Percentiles rank a stretch among this genome's conserved stretches.
These are phyloP conservation scores for Leptopilina clavipes DNA, from an alignment of 1,140 invertebrate genomes.

Conservation along the genomic window DNA sequence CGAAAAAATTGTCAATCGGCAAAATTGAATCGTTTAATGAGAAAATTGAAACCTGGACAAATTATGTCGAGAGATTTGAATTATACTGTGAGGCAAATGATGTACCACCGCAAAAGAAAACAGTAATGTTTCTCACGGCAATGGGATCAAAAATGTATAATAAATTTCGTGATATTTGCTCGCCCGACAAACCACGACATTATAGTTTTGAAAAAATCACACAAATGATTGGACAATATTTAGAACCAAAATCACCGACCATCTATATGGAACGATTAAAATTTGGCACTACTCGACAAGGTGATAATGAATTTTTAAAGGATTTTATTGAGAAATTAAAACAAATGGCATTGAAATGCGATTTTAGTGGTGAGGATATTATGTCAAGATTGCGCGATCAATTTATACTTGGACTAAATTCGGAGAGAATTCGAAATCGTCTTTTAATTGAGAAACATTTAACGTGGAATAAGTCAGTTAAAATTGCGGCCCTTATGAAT, in stretches of 20 bases:
- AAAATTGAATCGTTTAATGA: neutral
- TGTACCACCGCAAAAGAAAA: neutral
- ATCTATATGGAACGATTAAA: neutral
- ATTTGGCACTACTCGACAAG: neutral
- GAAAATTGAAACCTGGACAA: constrained; percentile 1
- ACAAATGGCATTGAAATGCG: neutral
- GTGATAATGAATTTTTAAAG: neutral
- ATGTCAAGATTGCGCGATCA: neutral
- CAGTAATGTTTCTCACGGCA: neutral
- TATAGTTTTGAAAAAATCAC: neutral
- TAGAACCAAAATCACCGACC: neutral
- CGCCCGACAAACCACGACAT: neutral
- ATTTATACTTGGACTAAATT: constrained; percentile 9
- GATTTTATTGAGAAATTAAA: constrained; percentile 5
- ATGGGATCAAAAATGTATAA: constrained; percentile 12
- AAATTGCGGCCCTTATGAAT: neutral
- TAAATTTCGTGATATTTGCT: neutral
- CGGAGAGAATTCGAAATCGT: constrained; percentile 8
- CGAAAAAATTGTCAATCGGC: neutral
- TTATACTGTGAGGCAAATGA: constrained; percentile 17
- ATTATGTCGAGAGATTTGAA: constrained; percentile 23
- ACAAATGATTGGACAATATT: neutral
- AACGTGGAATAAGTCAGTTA: neutral
- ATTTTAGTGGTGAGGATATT: neutral
- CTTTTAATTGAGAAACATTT: neutral